A percentile compares a stretch with the other conserved stretches of the same genome.
Conservation (phyloP, 1,140 invertebrate species). For the Polyergus mexicanus region DNA sequence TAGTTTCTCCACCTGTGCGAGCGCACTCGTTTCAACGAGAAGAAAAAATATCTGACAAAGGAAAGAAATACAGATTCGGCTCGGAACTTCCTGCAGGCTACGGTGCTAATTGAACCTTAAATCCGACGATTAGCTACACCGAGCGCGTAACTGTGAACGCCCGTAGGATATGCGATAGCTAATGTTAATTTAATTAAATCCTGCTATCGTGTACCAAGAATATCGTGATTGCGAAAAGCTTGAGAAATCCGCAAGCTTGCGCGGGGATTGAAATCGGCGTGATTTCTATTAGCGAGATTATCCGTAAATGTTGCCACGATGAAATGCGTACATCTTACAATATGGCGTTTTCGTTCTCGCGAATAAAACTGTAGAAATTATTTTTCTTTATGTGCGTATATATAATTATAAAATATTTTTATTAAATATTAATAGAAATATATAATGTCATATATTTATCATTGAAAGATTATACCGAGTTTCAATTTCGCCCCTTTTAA, state of each 20-base stretch:
- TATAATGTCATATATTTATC: background rate
- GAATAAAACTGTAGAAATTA: slow-evolving; percentile 10
- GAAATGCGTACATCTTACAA: background rate
- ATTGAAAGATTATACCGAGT: background rate
- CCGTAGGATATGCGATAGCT: slow-evolving; percentile 60
- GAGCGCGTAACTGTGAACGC: slow-evolving; percentile 80
- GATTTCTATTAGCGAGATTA: slow-evolving; percentile 18
- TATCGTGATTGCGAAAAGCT: slow-evolving; percentile 59
- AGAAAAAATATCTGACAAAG: slow-evolving; percentile 2
- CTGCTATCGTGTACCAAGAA: slow-evolving; percentile 67
- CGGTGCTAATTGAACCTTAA: slow-evolving; percentile 73
- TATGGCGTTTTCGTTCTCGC: background rate
- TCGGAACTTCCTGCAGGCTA: slow-evolving; percentile 48
- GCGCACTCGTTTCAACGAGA: background rate
- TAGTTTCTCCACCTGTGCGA: slow-evolving; percentile 2
- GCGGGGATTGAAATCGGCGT: slow-evolving; percentile 2
- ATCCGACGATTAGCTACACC: slow-evolving; percentile 77
- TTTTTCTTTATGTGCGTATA: background rate
- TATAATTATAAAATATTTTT: background rate
- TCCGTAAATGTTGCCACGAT: background rate
- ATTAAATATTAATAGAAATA: slow-evolving; percentile 1
- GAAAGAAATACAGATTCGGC: background rate
- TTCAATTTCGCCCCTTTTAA: slow-evolving; percentile 18
- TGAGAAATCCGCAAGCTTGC: slow-evolving; percentile 2
- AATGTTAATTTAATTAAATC: slow-evolving; percentile 83